phyloP scores from a whole-genome alignment of 2,113 vertebrate genomes.

The Cyanoderma ruficeps region DNA sequence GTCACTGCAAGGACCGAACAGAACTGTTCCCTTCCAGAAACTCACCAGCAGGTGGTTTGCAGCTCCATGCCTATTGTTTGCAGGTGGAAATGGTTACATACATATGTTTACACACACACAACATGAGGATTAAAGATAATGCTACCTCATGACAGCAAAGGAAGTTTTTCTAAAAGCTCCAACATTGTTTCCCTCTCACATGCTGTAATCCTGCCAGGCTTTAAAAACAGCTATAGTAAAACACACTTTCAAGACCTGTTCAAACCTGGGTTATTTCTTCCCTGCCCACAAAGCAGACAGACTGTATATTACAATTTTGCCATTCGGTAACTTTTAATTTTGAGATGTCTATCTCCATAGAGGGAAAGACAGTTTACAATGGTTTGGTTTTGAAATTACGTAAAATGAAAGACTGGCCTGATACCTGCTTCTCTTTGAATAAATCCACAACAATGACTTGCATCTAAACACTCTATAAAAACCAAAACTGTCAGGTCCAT shows the following conservation, averaged over 20 bases:
- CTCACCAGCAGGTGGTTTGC: conserved; percentile 54
- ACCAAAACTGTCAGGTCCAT: background rate
- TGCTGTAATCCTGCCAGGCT: background rate
- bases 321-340: background rate
- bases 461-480: background rate
- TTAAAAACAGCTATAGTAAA: background rate
- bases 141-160: conserved; percentile 27
- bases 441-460: background rate
- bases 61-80: conserved; percentile 21
- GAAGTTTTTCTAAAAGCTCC: conserved; percentile 36
- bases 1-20: background rate
- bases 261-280: background rate
- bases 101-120: background rate
- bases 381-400: background rate
- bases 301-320: background rate
- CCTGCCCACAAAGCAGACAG: background rate
- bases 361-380: background rate
- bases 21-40: conserved; percentile 3
- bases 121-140: conserved; percentile 33
- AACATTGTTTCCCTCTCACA: conserved; percentile 8
- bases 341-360: background rate
- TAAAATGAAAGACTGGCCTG: background rate
- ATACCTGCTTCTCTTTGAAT: background rate
- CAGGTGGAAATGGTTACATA: conserved; percentile 39
- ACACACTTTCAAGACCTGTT: background rate